Base-by-base conservation (phyloP, 2,113 vertebrate species). In the Mugil cephalus region DNA sequence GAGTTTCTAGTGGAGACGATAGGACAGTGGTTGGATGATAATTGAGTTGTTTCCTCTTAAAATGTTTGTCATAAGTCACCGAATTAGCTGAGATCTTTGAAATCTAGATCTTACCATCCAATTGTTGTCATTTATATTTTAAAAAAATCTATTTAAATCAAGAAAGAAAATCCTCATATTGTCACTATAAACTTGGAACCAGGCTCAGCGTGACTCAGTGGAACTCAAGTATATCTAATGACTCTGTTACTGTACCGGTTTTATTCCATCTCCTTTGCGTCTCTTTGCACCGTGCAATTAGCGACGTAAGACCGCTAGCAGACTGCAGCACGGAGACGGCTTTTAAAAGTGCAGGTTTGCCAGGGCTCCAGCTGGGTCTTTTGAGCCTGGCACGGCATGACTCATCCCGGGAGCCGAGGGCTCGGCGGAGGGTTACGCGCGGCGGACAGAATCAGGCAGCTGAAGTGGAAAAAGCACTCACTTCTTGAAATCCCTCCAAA, bases 381-480 rank as follows among this genome's bases (percentile, higher is more conserved):
- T 61, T 60, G n/a, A 69, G 54, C 52, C 46, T 19, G 56, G 73
- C 61, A 14, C 45, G 11, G 10, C 47, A 5, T 72, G 74, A 74
- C 69, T 77, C 61, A 34, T 71, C 61, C 53, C 78, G 21, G 1
- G 36, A 50, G 48, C n/a, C 46, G 35, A 10, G 50, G 45, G 65
- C 45, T 60, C 51, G 58, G 78, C 75, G 14, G 51, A 66, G 77
- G 66, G 69, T 69, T 68, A 19, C 53, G 9, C 54, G 3, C 48
- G 3, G 53, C 53, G 60, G 62, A 69, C 51, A 66, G 38, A 84
- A 73, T 53, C 48, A 35, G 75, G 18, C 52, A 62, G 30, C 52
- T 61, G 36, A 69, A 77, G 73, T 71, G 68, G 63, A 73, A 76
- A 77, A 79, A 75, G 40, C 45, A 43, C 69, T 81, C 50, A n/a